Conservation (phyloP, 2,113 vertebrate genomes). For the Bagarius yarrelli region DNA sequence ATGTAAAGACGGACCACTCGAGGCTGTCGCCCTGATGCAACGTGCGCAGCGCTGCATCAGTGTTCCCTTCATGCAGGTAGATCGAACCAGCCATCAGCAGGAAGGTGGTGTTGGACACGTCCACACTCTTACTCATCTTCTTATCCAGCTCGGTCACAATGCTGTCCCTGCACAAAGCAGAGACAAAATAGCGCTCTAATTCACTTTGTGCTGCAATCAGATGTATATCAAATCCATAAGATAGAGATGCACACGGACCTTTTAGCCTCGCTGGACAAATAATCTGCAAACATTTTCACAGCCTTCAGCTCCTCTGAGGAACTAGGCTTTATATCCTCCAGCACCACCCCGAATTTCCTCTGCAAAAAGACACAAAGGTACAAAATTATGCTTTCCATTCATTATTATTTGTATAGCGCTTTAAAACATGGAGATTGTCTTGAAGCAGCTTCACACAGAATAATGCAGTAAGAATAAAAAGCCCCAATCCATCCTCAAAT, state of each 20-base stretch:
- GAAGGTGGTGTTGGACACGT: constrained; percentile 84
- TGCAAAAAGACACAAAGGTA: constrained; percentile 47
- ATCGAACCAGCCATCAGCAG: constrained; percentile 90
- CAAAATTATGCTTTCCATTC: too few relatives aligned
- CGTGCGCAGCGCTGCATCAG: constrained; percentile 80
- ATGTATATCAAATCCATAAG: background rate
- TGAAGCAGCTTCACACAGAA: too few relatives aligned
- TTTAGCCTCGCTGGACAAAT: constrained; percentile 79
- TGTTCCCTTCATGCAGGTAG: constrained; percentile 83
- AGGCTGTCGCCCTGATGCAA: constrained; percentile 92
- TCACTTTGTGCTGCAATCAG: background rate
- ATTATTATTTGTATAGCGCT: too few relatives aligned
- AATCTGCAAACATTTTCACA: constrained; percentile 88
- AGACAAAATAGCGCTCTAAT: too few relatives aligned
- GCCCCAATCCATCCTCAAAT: too few relatives aligned
- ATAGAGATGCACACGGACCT: constrained; percentile 65
- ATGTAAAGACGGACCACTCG: constrained; percentile 78
- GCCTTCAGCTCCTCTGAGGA: constrained; percentile 85
- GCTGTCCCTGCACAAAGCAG: constrained; percentile 67
- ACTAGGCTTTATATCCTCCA: constrained; percentile 85
- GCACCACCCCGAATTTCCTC: constrained; percentile 89
- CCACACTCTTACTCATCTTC: constrained; percentile 87
- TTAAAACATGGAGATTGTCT: too few relatives aligned
- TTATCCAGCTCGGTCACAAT: constrained; percentile 84
- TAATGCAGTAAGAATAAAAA: too few relatives aligned